Evolutionary conservation across 2,797 vertebrate species (phyloP), one percentile per base, ranked within the genome.

Genomic region (Syncerus caffer): DNA sequence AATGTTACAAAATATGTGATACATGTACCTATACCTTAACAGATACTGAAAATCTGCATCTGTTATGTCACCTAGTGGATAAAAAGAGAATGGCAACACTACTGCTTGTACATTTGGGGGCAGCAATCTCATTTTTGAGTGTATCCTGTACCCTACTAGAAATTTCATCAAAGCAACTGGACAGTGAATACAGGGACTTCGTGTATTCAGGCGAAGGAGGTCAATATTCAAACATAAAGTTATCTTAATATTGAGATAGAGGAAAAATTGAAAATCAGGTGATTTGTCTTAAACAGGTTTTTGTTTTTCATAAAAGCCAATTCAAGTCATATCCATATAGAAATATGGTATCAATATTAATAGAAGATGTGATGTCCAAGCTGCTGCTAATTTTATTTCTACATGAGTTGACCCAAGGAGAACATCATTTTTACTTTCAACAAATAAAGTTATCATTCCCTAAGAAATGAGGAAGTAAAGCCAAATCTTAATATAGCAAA

Each of bases 41-140:
- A 86, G 74, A 91, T 90, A 27, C 4, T 80, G 74, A 93, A 96
- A 96, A 95, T 34, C 31, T 93, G 25, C 83, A 64, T 91, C 58
- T 94, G 79, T 91, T 94, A 80, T 91, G 79, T 97, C 88, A 97
- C 45, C 62, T 96, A 93, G 42, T 97, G 38, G 67, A 86, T 90
- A 51, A 93, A 94, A 93, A 25, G n/a, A 94, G 97, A 96, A 97
- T 76, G 90, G 23, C 74, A 96, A 93, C 42, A 93, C 0, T 55
- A 79, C 23, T 34, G n/a, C 45, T 34, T 34, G 34, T 6, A 42
- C 71, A 53, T 50, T 3, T 80, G n/a, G 15, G 47, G 25, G 2
- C 27, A 89, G 25, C 5, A 53, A 91, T 79, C 31, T 60, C n/a
- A n/a, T n/a, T 74, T 84, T 29, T 87, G 42, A 57, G 58, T 79